Evolutionary conservation across 2,113 vertebrate genomes (phyloP), one percentile per base, ranked within the genome.

Genomic region (Forbesichthys papilliferus): DNA sequence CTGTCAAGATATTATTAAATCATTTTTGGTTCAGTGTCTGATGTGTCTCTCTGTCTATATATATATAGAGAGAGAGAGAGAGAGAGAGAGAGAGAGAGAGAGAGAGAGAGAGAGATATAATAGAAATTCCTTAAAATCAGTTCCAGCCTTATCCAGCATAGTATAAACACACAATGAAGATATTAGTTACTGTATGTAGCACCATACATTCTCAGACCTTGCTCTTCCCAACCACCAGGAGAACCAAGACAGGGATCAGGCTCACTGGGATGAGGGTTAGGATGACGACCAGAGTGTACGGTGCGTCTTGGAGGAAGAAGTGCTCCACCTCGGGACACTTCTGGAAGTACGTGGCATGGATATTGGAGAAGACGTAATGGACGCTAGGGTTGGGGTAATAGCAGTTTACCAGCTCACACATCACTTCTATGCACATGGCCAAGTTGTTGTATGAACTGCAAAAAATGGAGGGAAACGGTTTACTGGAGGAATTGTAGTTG

Each of bases 191-290:
- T 42, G 36, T 1, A 42, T 42, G 36, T 6, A 42, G 7, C 36
- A 7, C 36, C 36, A 42, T 6, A 86, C 70, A 84, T 16, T 85
- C 61, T 4, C 69, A 66, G 18, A 73, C 49, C 14, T 80, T 83
- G 18, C 83, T 91, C 51, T 83, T 92, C 72, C 74, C 73, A 1
- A 87, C 68, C 9, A 90, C 80, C 66, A 90, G 54, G 53, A 80
- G 91, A 48, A 93, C 86, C 66, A 92, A 78, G 3, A 81, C 0
- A 0, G 90, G 90, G 64, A 93, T 87, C 49, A 93, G 16, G 73
- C 74, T 73, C 27, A 93, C 85, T 0, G 90, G 89, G 58, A 90
- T 27, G 55, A 93, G 77, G 0, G 91, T 93, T 64, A 92, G 85
- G 0, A 54, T 3, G 11, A 92, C 55, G 49, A 90, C 82, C 63